phyloP scores from a whole-genome alignment of 2,113 vertebrate species.

The Erinaceus europaeus region DNA sequence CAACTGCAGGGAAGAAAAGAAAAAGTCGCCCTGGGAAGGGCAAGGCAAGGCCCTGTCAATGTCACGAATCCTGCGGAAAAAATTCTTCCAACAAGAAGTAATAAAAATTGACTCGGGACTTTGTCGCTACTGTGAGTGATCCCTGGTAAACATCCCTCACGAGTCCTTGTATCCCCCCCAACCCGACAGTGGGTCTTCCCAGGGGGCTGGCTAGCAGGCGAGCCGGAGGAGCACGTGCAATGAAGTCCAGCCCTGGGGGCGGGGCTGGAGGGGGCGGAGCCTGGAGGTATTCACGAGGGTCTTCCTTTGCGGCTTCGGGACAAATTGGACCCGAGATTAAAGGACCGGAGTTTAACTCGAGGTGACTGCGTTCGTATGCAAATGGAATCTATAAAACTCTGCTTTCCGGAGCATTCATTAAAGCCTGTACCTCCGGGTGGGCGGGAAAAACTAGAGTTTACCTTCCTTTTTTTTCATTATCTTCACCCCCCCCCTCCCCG shows the following conservation, averaged over 20 bases:
- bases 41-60: not conserved
- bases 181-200: constrained; percentile 19
- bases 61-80: not conserved
- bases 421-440: constrained; percentile 68
- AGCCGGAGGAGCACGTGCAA: constrained; percentile 74
- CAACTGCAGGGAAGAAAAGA: not conserved
- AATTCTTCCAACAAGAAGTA: rapidly evolving
- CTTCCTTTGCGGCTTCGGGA: constrained; percentile 2
- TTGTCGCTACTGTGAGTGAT: not conserved
- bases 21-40: not conserved
- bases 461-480: constrained; percentile 62
- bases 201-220: no score
- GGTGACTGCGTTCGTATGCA: constrained; percentile 73
- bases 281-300: not conserved
- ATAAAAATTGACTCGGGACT: rapidly evolving
- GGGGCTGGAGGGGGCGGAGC: constrained; percentile 10
- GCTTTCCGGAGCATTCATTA: constrained; percentile 65
- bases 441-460: constrained; percentile 59
- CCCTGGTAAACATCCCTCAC: rapidly evolving
- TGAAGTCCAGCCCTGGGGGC: constrained; percentile 60
- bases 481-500: constrained; percentile 23
- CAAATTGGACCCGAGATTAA: constrained; percentile 74
- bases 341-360: constrained; percentile 59
- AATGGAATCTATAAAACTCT: constrained; percentile 71
- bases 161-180: not conserved